Evolutionary conservation across 2,888 invertebrate genomes (phyloP), one percentile per base, ranked within the genome.

Genomic region (Brachypalpus laphriformis): DNA sequence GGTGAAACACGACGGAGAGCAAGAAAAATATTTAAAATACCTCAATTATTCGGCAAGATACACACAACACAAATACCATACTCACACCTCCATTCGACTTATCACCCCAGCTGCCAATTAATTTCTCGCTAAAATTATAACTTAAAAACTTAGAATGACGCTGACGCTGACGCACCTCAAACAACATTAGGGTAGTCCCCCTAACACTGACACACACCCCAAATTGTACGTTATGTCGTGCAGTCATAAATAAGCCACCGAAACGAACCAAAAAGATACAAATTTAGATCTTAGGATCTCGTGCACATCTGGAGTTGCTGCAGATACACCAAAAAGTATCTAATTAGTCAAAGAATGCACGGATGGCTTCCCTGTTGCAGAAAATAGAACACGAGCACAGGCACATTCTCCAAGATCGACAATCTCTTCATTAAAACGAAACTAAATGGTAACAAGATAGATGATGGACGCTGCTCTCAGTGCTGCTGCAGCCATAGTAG

Each of bases 321-420:
- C 18, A 45, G 47, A 28, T 8, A 34, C 9, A 74, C 82, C 40
- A 28, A 85, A 25, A 71, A 65, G 75, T 85, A 85, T 85, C 81
- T 85, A 85, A 85, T 85, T 85, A 85, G 85, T 85, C 66, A 71
- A 71, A 71, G 81, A 85, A 85, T 81, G 81, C 75, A 85, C 47
- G 81, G 81, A 66, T 72, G 70, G 65, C 59, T 85, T 81, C 81
- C 85, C 70, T 81, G 66, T 83, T 85, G 75, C 81, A 76, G 75
- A 85, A 85, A 85, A 85, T 81, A 85, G 85, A 81, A 75, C 40
- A 40, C 71, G 72, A 34, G 22, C 57, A 1, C 9, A 22, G 34
- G 37, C 78, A 40, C 72, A 31, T 65, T 57, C 70, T 31, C 63
- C 1, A 40, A 81, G 85, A 85, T 81, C 75, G 81, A 75, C 85